phyloP scores from a whole-genome alignment of 2,888 invertebrate species.

The Timema podura region DNA sequence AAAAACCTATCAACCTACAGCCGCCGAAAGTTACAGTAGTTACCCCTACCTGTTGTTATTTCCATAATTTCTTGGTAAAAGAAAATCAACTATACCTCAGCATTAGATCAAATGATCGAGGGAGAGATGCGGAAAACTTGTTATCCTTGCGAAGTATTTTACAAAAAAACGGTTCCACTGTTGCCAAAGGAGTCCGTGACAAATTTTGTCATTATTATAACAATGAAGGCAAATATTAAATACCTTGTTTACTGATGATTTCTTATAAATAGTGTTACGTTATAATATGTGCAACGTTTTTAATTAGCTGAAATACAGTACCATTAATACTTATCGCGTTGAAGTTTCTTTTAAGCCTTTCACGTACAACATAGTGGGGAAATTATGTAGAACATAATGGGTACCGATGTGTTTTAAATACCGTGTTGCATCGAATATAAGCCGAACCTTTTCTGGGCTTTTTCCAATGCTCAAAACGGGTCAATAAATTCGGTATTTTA shows the following conservation, averaged over 20 bases:
- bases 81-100: background rate
- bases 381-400: too few relatives aligned
- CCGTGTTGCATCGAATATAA: too few relatives aligned
- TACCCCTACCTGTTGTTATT: background rate
- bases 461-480: too few relatives aligned
- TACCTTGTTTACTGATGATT: background rate
- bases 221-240: background rate
- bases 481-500: too few relatives aligned
- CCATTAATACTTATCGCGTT: too few relatives aligned
- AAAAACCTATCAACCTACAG: background rate
- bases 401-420: too few relatives aligned
- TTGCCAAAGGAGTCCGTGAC: background rate
- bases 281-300: too few relatives aligned
- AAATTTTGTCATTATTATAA: background rate
- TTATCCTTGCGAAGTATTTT: background rate
- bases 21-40: background rate
- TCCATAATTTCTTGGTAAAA: background rate
- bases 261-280: too few relatives aligned
- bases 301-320: too few relatives aligned
- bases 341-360: too few relatives aligned
- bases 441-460: too few relatives aligned
- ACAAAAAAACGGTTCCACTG: background rate
- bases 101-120: background rate
- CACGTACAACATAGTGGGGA: too few relatives aligned
- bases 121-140: background rate